Percentiles rank a stretch among this genome's conserved stretches.
Conservation (phyloP, 2,797 vertebrate species). For the Eulemur mongoz region DNA sequence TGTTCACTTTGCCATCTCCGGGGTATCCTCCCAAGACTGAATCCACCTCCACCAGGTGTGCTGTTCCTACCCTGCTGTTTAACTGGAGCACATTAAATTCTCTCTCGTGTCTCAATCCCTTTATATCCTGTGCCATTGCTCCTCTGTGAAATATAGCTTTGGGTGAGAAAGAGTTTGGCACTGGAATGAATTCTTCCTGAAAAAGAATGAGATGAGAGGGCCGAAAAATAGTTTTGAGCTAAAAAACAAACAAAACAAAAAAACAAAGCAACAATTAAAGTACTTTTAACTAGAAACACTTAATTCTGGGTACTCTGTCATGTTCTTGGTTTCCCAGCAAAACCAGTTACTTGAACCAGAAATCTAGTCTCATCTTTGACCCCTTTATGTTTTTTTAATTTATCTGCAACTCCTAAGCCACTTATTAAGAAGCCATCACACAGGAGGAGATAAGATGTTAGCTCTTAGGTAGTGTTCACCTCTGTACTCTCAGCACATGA, state of each 20-base stretch:
- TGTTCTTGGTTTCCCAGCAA: neutral
- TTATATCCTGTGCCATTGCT: neutral
- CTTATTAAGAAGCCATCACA: neutral
- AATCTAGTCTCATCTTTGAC: neutral
- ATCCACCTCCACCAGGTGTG: neutral
- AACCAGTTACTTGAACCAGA: neutral
- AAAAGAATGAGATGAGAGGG: neutral
- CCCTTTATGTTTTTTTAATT: neutral
- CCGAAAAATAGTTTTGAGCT: neutral
- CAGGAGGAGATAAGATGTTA: neutral
- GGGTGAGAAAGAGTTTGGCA: neutral
- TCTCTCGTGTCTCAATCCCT: neutral
- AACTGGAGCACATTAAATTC: fast-evolving
- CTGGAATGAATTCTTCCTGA: neutral
- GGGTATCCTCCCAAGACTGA: neutral
- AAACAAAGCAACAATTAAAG: neutral
- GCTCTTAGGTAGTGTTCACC: neutral
- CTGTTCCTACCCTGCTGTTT: neutral
- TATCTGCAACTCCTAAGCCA: neutral
- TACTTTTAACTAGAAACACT: neutral
- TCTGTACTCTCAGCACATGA: neutral
- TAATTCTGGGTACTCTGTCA: neutral
- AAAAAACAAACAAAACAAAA: constrained; percentile 6
- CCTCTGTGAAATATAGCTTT: neutral
- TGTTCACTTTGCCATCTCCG: neutral